Percentiles rank a stretch among this genome's conserved stretches.
phyloP scores from a whole-genome alignment of 2,113 vertebrate species.

The Dolichotis patagonum region DNA sequence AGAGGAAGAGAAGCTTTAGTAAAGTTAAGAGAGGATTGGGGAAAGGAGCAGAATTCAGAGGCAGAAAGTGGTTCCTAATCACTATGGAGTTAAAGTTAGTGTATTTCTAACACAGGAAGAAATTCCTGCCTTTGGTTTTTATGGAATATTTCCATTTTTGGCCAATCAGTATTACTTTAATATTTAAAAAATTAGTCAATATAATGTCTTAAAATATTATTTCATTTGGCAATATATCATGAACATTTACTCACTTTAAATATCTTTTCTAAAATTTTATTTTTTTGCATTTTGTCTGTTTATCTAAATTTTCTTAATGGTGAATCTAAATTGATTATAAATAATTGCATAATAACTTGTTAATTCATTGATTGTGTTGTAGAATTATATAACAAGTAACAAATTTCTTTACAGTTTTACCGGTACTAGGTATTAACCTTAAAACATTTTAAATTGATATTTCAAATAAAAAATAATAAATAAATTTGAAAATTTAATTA shows the following conservation, averaged over 20 bases:
- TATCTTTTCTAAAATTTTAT: background rate
- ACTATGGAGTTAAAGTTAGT: background rate
- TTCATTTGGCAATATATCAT: background rate
- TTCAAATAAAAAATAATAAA: background rate
- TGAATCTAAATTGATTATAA: background rate
- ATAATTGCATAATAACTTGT: background rate
- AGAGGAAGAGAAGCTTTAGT: background rate
- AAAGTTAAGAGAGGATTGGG: background rate
- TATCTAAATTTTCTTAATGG: background rate
- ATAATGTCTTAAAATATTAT: background rate
- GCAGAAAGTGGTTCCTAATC: background rate
- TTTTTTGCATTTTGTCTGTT: slow-evolving; percentile 4
- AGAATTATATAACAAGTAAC: background rate
- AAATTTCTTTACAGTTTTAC: background rate
- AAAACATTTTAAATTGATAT: background rate
- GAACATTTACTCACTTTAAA: background rate
- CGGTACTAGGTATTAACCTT: background rate
- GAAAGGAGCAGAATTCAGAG: background rate
- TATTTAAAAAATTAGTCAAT: background rate
- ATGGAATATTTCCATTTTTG: background rate
- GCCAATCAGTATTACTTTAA: background rate
- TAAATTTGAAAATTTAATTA: background rate
- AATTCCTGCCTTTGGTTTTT: background rate
- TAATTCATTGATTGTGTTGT: background rate
- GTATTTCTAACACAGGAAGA: background rate